Percentiles rank a stretch among this genome's conserved stretches.
phyloP scores from a whole-genome alignment of 2,113 vertebrate species.

The Sinocyclocheilus maitianheensis region DNA sequence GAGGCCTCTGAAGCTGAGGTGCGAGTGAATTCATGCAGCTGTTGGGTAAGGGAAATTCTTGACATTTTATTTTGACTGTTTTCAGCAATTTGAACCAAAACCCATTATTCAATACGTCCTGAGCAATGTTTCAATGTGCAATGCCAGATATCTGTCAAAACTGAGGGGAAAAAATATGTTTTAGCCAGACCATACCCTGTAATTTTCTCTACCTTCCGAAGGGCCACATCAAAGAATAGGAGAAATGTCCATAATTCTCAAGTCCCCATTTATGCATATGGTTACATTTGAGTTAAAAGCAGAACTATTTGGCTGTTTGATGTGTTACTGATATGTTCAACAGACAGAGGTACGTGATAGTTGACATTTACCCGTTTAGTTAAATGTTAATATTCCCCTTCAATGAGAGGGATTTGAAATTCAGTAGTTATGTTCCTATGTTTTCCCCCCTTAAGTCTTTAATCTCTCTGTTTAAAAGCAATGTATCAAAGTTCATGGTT shows the following conservation, averaged over 20 bases:
- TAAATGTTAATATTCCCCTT: constrained; percentile 18
- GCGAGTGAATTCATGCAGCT: constrained; percentile 48
- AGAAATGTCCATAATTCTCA: constrained; percentile 70
- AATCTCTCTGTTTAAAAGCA: constrained; percentile 4
- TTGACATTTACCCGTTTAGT: constrained; percentile 62
- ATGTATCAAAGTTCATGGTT: neutral
- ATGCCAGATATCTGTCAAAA: constrained; percentile 73
- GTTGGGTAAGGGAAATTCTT: constrained; percentile 54
- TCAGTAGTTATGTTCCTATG: neutral
- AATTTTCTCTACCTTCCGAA: constrained; percentile 76
- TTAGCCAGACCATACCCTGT: constrained; percentile 68
- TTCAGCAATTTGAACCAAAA: constrained; percentile 55
- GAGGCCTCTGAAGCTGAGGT: constrained; percentile 44
- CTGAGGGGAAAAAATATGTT: constrained; percentile 64
- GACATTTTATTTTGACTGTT: constrained; percentile 53
- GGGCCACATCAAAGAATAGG: constrained; percentile 69
- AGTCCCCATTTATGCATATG: constrained; percentile 64
- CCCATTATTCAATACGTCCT: constrained; percentile 54
- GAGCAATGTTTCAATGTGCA: constrained; percentile 36
- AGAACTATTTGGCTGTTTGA: constrained; percentile 61
- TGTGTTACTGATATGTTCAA: constrained; percentile 62
- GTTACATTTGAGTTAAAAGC: constrained; percentile 67
- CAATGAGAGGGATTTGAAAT: neutral
- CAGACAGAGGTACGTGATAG: constrained; percentile 59
- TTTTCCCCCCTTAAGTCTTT: constrained; percentile 35